phyloP scores from a whole-genome alignment of 2,888 invertebrate genomes.

The Parelbella ahira region DNA sequence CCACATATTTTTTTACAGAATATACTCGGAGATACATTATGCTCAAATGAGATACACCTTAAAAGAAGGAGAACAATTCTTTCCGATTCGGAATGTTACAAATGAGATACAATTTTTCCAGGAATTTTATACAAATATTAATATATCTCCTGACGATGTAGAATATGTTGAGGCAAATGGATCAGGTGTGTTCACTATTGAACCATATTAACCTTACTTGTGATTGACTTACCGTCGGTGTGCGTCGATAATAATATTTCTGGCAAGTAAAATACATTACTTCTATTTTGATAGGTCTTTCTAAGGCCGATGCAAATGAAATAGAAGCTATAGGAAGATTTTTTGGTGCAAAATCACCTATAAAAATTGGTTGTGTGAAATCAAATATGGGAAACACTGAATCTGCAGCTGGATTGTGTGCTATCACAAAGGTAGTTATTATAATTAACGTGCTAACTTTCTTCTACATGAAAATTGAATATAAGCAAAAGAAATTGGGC shows the following conservation, averaged over 20 bases:
- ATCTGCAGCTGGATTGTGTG: slow-evolving; percentile 1
- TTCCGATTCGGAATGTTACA: not conserved
- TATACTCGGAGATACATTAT: slow-evolving; percentile 1
- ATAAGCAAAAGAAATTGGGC: too few species aligned
- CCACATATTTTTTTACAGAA: not conserved
- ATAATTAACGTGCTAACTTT: too few species aligned
- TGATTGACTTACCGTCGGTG: too few species aligned
- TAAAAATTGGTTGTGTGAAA: slow-evolving; percentile 2
- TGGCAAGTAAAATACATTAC: too few species aligned
- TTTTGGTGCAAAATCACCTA: not conserved
- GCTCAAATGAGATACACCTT: not conserved
- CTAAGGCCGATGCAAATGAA: slow-evolving; percentile 3
- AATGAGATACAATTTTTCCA: not conserved
- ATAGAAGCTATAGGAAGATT: slow-evolving; percentile 4
- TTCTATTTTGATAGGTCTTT: not conserved
- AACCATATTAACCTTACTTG: too few species aligned
- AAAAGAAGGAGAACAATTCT: not conserved
- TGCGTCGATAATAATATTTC: too few species aligned
- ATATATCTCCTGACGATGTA: slow-evolving; percentile 1
- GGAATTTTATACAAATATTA: not conserved
- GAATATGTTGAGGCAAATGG: slow-evolving; percentile 9
- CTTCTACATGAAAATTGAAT: too few species aligned
- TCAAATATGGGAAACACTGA: slow-evolving; percentile 13
- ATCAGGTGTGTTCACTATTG: not conserved
- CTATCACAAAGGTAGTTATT: not conserved